phyloP scores from a whole-genome alignment of 2,888 invertebrate genomes.

The Crepidodera aurea region DNA sequence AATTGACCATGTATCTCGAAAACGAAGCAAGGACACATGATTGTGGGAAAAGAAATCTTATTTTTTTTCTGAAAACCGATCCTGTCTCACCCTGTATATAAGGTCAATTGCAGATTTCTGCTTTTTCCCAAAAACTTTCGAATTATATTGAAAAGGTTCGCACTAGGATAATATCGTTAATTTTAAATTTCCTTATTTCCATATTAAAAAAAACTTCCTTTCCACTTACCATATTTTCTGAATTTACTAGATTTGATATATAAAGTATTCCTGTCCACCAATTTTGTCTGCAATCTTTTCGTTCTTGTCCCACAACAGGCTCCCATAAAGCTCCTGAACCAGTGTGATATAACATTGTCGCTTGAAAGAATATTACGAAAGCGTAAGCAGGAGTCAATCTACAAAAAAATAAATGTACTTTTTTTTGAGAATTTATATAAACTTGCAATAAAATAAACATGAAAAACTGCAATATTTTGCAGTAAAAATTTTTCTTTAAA shows the following conservation, averaged over 20 bases:
- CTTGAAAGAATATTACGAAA: constrained; percentile 66
- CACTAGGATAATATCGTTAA: no score
- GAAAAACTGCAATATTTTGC: background rate
- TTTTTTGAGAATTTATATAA: constrained; percentile 2
- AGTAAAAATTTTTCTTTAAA: no score
- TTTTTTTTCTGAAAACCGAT: no score
- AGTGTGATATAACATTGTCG: constrained; percentile 64
- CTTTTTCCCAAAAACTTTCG: no score
- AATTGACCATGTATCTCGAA: no score
- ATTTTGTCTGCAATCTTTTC: constrained; percentile 64
- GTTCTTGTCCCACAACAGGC: constrained; percentile 62
- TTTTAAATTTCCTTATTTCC: no score
- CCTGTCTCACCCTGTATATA: no score
- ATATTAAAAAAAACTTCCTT: no score
- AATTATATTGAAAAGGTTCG: no score
- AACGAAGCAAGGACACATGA: no score
- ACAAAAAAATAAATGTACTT: constrained; percentile 33
- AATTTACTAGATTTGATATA: constrained; percentile 68
- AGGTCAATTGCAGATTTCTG: no score
- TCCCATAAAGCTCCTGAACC: constrained; percentile 71
- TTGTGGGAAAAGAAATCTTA: no score
- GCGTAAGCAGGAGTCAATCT: constrained; percentile 64
- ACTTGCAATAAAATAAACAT: background rate
- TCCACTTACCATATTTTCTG: constrained; percentile 67
- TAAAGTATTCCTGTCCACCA: constrained; percentile 72